Conservation (phyloP, 2,797 vertebrate genomes). For the Spinus olivaceus region DNA sequence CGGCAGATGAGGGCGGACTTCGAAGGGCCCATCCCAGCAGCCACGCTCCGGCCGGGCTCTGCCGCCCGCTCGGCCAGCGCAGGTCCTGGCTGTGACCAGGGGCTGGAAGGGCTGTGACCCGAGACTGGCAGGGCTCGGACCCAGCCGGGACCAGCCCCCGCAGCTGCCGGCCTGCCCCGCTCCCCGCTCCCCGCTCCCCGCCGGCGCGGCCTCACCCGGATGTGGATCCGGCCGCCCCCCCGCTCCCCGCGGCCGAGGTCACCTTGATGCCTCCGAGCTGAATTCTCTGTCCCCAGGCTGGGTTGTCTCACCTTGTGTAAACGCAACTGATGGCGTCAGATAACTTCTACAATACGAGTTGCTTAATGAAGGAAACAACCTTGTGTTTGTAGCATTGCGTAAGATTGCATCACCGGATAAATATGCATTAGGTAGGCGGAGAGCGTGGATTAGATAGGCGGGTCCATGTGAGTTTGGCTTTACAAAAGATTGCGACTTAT, state of each 20-base stretch:
- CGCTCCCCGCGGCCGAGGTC: neutral
- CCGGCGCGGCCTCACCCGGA: neutral
- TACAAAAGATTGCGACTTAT: neutral
- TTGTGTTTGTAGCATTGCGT: neutral
- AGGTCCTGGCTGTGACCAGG: neutral
- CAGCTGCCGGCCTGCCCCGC: neutral
- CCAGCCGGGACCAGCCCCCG: neutral
- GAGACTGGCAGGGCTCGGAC: rapidly evolving
- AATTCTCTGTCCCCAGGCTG: neutral
- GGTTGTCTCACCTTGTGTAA: neutral
- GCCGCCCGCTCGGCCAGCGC: neutral
- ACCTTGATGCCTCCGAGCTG: neutral
- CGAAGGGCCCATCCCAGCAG: neutral
- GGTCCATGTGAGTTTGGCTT: rapidly evolving
- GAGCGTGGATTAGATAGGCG: neutral
- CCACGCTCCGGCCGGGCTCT: neutral
- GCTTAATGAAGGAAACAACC: neutral
- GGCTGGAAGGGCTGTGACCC: too few relatives aligned
- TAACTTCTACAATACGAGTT: neutral
- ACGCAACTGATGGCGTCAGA: neutral
- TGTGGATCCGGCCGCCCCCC: neutral
- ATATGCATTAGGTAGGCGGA: constrained; percentile 8
- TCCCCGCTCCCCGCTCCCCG: neutral
- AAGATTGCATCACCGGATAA: neutral
- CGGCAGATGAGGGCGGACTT: neutral